These are phyloP conservation scores for Perccottus glenii DNA, from an alignment of 2,113 vertebrate genomes.

Conservation along the genomic window DNA sequence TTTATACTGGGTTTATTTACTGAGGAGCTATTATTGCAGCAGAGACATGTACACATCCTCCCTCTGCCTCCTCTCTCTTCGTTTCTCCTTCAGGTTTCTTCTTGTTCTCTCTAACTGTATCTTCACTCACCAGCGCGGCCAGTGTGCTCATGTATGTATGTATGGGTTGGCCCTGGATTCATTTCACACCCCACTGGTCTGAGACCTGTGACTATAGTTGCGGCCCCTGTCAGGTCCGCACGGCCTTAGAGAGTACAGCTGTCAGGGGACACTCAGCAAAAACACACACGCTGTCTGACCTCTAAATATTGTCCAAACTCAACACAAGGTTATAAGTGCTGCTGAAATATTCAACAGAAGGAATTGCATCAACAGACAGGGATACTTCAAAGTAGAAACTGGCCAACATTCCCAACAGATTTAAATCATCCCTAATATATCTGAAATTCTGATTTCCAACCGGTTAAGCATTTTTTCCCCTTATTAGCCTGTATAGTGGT, in stretches of 20 bases:
- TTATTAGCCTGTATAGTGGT: too few relatives aligned
- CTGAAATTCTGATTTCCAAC: not conserved
- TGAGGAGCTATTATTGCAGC: slow-evolving; percentile 9
- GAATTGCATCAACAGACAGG: slow-evolving; percentile 37
- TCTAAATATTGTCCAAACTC: slow-evolving; percentile 46
- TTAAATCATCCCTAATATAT: not conserved
- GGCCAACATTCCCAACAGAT: slow-evolving; percentile 12
- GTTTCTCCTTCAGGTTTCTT: not conserved
- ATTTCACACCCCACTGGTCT: slow-evolving; percentile 80
- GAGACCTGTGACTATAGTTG: slow-evolving; percentile 75
- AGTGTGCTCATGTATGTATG: slow-evolving; percentile 12
- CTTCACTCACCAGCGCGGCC: not conserved
- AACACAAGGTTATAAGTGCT: slow-evolving; percentile 39
- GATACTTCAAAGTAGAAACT: slow-evolving; percentile 33
- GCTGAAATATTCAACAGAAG: slow-evolving; percentile 62
- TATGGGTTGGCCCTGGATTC: slow-evolving; percentile 62
- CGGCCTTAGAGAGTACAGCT: slow-evolving; percentile 68
- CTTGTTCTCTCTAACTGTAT: slow-evolving; percentile 8
- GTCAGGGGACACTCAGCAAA: slow-evolving; percentile 56
- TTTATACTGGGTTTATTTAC: slow-evolving; percentile 40
- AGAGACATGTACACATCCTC: slow-evolving; percentile 19
- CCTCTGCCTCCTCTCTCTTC: not conserved
- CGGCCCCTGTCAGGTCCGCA: slow-evolving; percentile 68
- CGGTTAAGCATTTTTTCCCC: too few relatives aligned
- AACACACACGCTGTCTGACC: slow-evolving; percentile 43